Conservation (phyloP, 2,797 vertebrate species). For the Tragelaphus eurycerus region DNA sequence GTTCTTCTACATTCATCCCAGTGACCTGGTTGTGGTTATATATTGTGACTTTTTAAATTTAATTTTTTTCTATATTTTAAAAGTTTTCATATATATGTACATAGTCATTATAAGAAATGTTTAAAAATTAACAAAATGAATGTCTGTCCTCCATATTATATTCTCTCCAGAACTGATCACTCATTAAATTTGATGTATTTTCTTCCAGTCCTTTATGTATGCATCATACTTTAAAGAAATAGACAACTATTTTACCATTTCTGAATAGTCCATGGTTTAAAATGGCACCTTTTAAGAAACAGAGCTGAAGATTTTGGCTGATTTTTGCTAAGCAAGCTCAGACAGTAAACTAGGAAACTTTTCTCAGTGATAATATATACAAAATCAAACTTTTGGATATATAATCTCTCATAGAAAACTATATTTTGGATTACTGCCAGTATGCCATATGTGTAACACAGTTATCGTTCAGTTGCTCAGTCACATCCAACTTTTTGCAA, state of each 20-base stretch:
- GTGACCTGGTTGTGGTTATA: neutral
- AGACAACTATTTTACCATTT: neutral
- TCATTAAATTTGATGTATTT: neutral
- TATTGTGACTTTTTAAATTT: neutral
- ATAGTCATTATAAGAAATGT: neutral
- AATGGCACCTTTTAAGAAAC: neutral
- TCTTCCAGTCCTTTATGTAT: neutral
- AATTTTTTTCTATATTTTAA: neutral
- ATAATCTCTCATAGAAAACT: neutral
- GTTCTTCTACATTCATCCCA: neutral
- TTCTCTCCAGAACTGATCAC: neutral
- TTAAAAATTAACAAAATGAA: constrained; percentile 4
- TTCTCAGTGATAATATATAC: neutral
- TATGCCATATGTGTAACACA: neutral
- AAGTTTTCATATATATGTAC: neutral
- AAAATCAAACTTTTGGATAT: neutral
- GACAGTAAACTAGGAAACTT: neutral
- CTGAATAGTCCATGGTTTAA: neutral
- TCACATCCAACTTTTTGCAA: neutral
- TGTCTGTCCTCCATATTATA: neutral
- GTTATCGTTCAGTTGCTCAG: neutral
- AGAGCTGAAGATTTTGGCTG: neutral
- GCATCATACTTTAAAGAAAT: neutral
- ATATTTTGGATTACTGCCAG: neutral
- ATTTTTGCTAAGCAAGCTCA: neutral